Evolutionary conservation across 2,888 invertebrate genomes (phyloP).

Genomic region (Amitus sp.): DNA sequence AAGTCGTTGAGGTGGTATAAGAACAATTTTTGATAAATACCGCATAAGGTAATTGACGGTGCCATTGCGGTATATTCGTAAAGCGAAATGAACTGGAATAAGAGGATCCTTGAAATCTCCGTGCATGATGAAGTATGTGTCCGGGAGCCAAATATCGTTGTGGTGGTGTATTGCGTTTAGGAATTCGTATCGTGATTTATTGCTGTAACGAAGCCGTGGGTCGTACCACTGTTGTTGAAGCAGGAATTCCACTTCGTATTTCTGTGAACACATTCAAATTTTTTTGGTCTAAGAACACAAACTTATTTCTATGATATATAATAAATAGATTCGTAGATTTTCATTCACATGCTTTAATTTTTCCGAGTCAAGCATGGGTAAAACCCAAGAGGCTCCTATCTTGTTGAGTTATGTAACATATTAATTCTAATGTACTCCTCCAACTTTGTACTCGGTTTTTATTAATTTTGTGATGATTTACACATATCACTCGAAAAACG

Average conservation of each 20-base stretch:
- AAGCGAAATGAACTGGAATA: slow-evolving; percentile 92
- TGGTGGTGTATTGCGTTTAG: slow-evolving; percentile 94
- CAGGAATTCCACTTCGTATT: slow-evolving; percentile 96
- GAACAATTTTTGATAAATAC: too few relatives aligned
- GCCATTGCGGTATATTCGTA: slow-evolving; percentile 91
- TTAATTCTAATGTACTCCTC: too few relatives aligned
- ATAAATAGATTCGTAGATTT: too few relatives aligned
- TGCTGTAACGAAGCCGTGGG: slow-evolving; percentile 87
- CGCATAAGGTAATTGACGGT: slow-evolving; percentile 95
- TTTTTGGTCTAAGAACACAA: not conserved
- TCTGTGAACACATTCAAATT: slow-evolving; percentile 70
- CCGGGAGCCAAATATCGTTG: slow-evolving; percentile 92
- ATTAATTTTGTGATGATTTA: too few relatives aligned
- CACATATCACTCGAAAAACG: too few relatives aligned
- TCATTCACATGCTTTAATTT: too few relatives aligned
- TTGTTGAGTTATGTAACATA: too few relatives aligned
- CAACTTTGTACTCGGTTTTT: too few relatives aligned
- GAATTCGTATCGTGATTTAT: slow-evolving; percentile 87
- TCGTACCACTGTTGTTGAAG: slow-evolving; percentile 95
- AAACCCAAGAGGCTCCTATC: too few relatives aligned
- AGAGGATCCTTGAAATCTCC: slow-evolving; percentile 95
- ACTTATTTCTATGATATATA: too few relatives aligned
- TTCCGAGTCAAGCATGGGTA: too few relatives aligned
- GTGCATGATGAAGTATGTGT: slow-evolving; percentile 96
- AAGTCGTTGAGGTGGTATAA: too few relatives aligned